Percentiles rank a stretch among this genome's conserved stretches.
Evolutionary conservation across 2,888 invertebrate species (phyloP).

Genomic region (Marronus borbonicus): DNA sequence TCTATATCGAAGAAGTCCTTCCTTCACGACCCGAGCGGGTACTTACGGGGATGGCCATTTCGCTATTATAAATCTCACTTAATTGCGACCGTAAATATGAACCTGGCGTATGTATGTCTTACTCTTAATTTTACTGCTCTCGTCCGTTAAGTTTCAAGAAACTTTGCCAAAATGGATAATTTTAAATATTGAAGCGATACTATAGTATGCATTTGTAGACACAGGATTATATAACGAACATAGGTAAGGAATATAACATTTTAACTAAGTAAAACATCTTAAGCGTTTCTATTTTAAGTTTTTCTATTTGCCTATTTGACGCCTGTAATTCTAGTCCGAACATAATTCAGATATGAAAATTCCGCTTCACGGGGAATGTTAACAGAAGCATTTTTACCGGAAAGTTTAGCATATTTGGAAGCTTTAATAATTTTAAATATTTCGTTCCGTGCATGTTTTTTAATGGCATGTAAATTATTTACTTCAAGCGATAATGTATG

Average conservation of each 20-base stretch:
- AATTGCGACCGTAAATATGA: conserved; percentile 43
- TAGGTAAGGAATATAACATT: background rate
- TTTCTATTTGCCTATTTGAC: background rate
- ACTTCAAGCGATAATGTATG: conserved; percentile 10
- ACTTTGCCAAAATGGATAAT: background rate
- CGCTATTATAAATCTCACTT: conserved; percentile 41
- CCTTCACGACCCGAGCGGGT: background rate
- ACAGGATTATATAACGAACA: background rate
- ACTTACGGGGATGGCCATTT: background rate
- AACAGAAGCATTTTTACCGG: background rate
- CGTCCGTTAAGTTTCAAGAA: background rate
- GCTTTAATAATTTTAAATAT: background rate
- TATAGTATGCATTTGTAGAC: background rate
- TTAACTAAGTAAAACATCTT: too few species aligned
- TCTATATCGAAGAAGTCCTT: conserved; percentile 14
- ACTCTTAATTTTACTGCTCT: background rate
- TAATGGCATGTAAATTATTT: background rate
- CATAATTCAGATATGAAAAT: background rate
- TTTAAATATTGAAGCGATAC: background rate
- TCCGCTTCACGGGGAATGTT: background rate
- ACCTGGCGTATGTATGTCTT: conserved; percentile 8
- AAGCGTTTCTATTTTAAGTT: too few species aligned
- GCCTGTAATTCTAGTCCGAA: background rate
- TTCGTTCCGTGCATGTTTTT: background rate
- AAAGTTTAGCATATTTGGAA: background rate